These are phyloP conservation scores for Sylvia atricapilla DNA, from an alignment of 2,113 vertebrate genomes.

Conservation along the genomic window DNA sequence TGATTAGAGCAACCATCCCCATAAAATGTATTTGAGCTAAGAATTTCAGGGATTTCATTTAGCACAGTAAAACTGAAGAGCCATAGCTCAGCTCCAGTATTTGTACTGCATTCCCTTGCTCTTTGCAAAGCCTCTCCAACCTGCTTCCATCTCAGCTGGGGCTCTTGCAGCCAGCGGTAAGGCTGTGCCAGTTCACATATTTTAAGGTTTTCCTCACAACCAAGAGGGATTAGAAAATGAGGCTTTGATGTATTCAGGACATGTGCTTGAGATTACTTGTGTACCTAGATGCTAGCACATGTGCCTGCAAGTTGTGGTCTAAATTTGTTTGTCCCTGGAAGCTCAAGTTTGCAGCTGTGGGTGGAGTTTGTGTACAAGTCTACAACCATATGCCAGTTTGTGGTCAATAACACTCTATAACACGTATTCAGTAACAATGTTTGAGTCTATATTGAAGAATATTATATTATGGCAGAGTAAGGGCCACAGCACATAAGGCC, in stretches of 20 bases:
- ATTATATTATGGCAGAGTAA: neutral
- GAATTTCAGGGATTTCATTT: neutral
- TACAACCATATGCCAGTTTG: neutral
- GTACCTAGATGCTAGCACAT: constrained; percentile 1
- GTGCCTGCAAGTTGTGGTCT: constrained; percentile 11
- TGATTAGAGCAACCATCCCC: neutral
- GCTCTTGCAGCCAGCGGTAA: neutral
- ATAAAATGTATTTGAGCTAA: neutral
- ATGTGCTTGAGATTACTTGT: constrained; percentile 30
- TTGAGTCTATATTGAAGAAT: neutral
- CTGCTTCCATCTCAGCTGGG: neutral
- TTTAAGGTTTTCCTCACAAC: constrained; percentile 35
- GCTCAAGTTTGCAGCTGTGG: neutral
- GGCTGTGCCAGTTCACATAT: neutral
- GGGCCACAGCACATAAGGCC: neutral
- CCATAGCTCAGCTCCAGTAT: neutral
- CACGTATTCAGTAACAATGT: neutral
- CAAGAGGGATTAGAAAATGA: neutral
- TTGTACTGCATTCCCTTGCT: neutral
- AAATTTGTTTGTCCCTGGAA: constrained; percentile 2
- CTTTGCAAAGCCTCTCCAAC: neutral
- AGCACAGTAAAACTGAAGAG: neutral
- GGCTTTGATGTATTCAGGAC: constrained; percentile 22
- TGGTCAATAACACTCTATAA: neutral
- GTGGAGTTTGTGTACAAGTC: neutral